phyloP scores from a whole-genome alignment of 2,888 invertebrate species.

The Schizotus pectinicornis region DNA sequence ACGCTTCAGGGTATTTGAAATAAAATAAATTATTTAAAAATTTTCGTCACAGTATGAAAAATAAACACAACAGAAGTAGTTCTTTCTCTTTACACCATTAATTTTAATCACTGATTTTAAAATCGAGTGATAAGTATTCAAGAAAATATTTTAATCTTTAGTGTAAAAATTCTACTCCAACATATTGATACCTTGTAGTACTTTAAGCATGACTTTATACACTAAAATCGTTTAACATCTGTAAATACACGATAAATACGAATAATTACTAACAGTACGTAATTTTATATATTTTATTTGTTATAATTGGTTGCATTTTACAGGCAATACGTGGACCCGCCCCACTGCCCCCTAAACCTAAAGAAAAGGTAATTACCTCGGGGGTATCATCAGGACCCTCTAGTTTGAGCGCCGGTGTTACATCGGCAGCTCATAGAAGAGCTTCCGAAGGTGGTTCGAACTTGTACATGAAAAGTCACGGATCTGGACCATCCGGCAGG shows the following conservation, averaged over 20 bases:
- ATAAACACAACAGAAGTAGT: no score
- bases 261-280: not conserved
- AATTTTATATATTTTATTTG: not conserved
- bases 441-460: slow-evolving; percentile 86
- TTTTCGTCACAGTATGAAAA: no score
- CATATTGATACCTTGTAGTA: no score
- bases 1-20: no score
- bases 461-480: slow-evolving; percentile 64
- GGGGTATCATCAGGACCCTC: slow-evolving; percentile 64
- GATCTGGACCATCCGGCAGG: slow-evolving; percentile 62
- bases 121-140: no score
- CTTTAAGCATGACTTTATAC: not conserved
- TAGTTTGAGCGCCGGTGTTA: slow-evolving; percentile 61
- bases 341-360: slow-evolving; percentile 75
- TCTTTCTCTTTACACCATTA: no score
- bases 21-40: no score
- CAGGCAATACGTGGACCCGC: slow-evolving; percentile 42
- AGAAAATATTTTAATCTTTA: no score
- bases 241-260: not conserved
- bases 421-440: slow-evolving; percentile 69
- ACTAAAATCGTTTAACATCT: not conserved
- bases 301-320: not conserved
- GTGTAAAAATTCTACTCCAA: no score
- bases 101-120: no score
- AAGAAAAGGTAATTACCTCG: slow-evolving; percentile 78